Percentiles rank a stretch among this genome's conserved stretches.
Evolutionary conservation across 2,113 vertebrate genomes (phyloP).

Genomic region (Spea multiplicata): DNA sequence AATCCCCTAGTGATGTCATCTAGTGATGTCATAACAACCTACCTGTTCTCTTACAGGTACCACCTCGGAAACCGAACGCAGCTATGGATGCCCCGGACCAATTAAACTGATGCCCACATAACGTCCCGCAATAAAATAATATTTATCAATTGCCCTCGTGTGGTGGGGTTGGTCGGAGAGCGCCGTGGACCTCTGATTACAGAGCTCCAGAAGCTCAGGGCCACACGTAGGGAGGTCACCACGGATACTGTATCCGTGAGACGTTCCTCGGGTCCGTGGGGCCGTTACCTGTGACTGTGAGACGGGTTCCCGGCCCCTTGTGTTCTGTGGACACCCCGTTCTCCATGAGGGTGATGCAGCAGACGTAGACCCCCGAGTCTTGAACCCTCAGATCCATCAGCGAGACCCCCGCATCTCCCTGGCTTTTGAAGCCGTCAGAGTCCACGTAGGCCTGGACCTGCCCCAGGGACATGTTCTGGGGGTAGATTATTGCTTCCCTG

Average conservation of each 20-base stretch:
- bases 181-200: too few relatives aligned
- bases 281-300: slow-evolving; percentile 21
- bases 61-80: too few relatives aligned
- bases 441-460: not conserved
- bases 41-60: too few relatives aligned
- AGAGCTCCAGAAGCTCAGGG: too few relatives aligned
- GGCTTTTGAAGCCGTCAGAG: not conserved
- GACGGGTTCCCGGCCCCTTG: not conserved
- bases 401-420: not conserved
- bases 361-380: slow-evolving; percentile 4
- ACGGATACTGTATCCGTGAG: too few relatives aligned
- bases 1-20: too few relatives aligned
- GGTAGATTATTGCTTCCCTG: not conserved
- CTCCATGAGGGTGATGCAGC: not conserved
- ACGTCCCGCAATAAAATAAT: too few relatives aligned
- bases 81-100: not conserved
- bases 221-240: too few relatives aligned
- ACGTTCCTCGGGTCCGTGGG: not conserved
- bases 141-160: too few relatives aligned
- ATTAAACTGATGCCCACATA: not conserved
- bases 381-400: slow-evolving; percentile 1
- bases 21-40: too few relatives aligned
- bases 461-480: not conserved
- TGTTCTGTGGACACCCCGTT: not conserved
- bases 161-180: too few relatives aligned